These are phyloP conservation scores for Diaphora mendica DNA, from an alignment of 2,888 invertebrate species.

Conservation along the genomic window DNA sequence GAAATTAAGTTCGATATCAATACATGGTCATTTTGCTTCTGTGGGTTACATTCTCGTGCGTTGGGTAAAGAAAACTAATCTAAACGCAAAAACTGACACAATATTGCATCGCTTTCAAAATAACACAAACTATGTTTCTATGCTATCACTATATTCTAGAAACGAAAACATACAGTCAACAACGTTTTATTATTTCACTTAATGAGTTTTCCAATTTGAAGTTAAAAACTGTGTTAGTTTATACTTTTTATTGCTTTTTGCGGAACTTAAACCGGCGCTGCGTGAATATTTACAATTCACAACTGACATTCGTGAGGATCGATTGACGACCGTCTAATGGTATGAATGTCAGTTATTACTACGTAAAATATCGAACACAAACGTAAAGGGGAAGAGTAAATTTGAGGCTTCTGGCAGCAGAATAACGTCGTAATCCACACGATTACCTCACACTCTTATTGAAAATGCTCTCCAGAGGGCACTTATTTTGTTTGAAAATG, in stretches of 20 bases:
- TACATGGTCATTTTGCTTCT: background rate
- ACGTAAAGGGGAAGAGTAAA: constrained; percentile 20
- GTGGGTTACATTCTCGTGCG: constrained; percentile 59
- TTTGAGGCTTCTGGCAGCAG: constrained; percentile 24
- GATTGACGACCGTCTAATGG: constrained; percentile 33
- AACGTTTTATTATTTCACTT: constrained; percentile 35
- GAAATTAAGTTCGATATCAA: background rate
- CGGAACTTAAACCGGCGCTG: background rate
- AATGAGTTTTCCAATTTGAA: constrained; percentile 43
- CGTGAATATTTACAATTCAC: constrained; percentile 19
- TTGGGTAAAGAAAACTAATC: constrained; percentile 68
- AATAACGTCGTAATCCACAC: constrained; percentile 24
- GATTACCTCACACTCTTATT: constrained; percentile 23
- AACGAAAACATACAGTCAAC: constrained; percentile 37
- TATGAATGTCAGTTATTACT: constrained; percentile 17
- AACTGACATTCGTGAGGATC: constrained; percentile 22
- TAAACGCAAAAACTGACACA: constrained; percentile 59
- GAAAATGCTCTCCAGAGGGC: constrained; percentile 13
- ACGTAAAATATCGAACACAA: constrained; percentile 31
- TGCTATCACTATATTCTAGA: constrained; percentile 45
- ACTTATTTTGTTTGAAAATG: constrained; percentile 20
- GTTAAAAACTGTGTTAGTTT: constrained; percentile 20
- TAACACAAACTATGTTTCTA: constrained; percentile 48
- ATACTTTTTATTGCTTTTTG: constrained; percentile 17
- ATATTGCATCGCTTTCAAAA: constrained; percentile 60